These are phyloP conservation scores for Helarctos malayanus DNA, from an alignment of 2,797 vertebrate species.

Conservation along the genomic window DNA sequence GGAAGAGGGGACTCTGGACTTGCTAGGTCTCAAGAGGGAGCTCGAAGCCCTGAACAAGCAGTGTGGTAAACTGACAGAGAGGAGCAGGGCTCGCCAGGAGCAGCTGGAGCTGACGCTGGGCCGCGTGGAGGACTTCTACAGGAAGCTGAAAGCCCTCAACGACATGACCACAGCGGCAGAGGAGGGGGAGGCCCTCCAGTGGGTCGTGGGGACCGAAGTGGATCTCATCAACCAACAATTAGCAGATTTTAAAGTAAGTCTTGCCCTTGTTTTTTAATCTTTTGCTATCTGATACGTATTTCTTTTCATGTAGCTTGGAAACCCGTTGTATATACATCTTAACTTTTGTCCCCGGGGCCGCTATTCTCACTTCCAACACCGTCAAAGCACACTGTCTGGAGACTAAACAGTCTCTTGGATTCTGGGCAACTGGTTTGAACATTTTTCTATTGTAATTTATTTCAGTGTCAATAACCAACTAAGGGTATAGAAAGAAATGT, in stretches of 20 bases:
- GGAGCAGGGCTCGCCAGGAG: conserved; percentile 92
- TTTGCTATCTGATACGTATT: not conserved
- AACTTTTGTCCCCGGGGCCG: not conserved
- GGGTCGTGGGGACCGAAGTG: conserved; percentile 96
- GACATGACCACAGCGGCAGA: conserved; percentile 92
- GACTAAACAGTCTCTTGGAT: conserved; percentile 37
- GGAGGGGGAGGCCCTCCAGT: conserved; percentile 93
- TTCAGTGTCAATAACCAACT: conserved; percentile 57
- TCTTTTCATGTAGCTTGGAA: conserved; percentile 63
- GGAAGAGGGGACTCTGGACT: conserved; percentile 96
- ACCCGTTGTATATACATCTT: not conserved
- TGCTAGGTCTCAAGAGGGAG: conserved; percentile 96
- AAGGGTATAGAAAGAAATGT: conserved; percentile 58
- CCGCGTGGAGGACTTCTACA: conserved; percentile 95
- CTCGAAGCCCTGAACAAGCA: conserved; percentile 96
- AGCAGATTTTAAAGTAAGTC: conserved; percentile 96
- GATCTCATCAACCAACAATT: conserved; percentile 97
- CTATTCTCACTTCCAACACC: not conserved
- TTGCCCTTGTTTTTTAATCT: accelerated
- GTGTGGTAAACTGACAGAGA: conserved; percentile 94
- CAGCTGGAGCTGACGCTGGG: conserved; percentile 93
- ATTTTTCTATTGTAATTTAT: conserved; percentile 56
- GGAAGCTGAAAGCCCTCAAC: conserved; percentile 92
- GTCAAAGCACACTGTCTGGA: not conserved
- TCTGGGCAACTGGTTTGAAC: conserved; percentile 11